phyloP scores from a whole-genome alignment of 2,113 vertebrate species.

The Pavo muticus region DNA sequence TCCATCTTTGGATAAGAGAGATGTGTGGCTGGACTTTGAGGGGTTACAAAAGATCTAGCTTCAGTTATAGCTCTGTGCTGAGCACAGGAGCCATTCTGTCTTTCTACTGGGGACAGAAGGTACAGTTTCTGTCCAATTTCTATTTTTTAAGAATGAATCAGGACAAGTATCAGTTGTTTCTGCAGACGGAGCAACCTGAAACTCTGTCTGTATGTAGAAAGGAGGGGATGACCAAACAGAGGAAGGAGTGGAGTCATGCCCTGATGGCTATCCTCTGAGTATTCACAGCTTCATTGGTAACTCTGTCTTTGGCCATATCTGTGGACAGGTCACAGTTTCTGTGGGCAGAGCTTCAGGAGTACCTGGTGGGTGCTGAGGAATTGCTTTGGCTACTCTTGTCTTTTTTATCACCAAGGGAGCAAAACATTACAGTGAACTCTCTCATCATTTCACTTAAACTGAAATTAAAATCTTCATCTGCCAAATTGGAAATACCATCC shows the following conservation, averaged over 20 bases:
- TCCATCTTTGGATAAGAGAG: background rate
- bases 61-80: background rate
- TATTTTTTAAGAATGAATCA: background rate
- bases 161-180: background rate
- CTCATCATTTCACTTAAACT: background rate
- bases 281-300: background rate
- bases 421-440: background rate
- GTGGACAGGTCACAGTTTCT: background rate
- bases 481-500: background rate
- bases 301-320: background rate
- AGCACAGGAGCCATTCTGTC: background rate
- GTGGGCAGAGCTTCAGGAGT: background rate
- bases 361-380: background rate
- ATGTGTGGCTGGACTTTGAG: background rate
- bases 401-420: background rate
- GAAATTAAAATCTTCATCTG: slow-evolving; percentile 9
- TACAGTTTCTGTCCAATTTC: background rate
- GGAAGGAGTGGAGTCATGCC: rapidly evolving
- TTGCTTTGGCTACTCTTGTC: background rate
- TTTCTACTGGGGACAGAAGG: background rate
- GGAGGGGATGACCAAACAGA: background rate
- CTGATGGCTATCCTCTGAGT: background rate
- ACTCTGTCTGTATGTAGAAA: background rate
- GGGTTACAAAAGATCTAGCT: background rate
- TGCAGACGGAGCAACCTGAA: background rate